A percentile compares a stretch with the other conserved stretches of the same genome.
phyloP scores from a whole-genome alignment of 2,888 invertebrate genomes.

The Apamea anceps region DNA sequence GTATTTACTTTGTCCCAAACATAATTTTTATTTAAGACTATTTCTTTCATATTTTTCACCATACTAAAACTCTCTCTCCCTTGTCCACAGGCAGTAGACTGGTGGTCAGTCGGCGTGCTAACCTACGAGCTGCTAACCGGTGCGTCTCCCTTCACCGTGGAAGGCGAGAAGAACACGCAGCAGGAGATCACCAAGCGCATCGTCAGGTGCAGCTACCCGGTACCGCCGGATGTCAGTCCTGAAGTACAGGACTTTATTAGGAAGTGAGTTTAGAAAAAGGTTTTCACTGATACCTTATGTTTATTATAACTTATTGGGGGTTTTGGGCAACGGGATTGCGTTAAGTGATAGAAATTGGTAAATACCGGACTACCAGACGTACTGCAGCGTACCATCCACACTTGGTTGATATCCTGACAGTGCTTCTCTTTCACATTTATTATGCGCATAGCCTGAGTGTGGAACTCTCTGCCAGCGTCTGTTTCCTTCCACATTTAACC shows the following conservation, averaged over 20 bases:
- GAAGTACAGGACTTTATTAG: conserved; percentile 92
- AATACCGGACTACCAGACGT: too few relatives aligned
- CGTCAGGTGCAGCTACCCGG: conserved; percentile 96
- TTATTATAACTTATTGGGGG: not conserved
- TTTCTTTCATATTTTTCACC: not conserved
- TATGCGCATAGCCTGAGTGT: too few relatives aligned
- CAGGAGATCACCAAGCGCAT: conserved; percentile 98
- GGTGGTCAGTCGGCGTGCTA: conserved; percentile 99
- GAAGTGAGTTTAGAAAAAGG: conserved; percentile 71
- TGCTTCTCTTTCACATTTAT: too few relatives aligned
- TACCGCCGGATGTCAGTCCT: conserved; percentile 95
- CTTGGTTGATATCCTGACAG: too few relatives aligned
- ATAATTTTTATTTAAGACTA: not conserved
- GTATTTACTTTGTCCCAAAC: not conserved
- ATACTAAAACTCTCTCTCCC: not conserved
- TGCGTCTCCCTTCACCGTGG: conserved; percentile 99
- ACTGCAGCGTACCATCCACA: too few relatives aligned
- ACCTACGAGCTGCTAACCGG: conserved; percentile 99
- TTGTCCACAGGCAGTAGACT: conserved; percentile 96
- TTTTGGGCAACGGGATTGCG: too few relatives aligned
- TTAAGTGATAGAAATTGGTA: too few relatives aligned
- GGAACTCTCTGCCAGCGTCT: too few relatives aligned
- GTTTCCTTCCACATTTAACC: too few relatives aligned
- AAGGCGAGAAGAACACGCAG: conserved; percentile 98
- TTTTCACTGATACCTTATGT: not conserved